Evolutionary conservation across 92 coral and sea anemone species (phyloP), one percentile per base, ranked within the genome.

Genomic region (Epizoanthus scotinus): DNA sequence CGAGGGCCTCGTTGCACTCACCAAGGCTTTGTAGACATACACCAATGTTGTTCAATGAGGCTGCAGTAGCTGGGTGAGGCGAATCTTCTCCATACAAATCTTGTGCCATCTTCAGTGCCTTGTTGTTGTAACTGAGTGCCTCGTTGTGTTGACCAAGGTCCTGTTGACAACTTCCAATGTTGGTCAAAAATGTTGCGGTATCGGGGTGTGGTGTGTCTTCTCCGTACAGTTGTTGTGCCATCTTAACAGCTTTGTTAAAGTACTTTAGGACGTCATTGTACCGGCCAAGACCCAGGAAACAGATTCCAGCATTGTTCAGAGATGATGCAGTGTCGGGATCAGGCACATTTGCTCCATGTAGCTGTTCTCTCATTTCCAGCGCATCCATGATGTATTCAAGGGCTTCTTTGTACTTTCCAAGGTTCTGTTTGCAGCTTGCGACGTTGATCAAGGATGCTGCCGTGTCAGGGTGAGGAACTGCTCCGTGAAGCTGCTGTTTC

Each of bases 241-340:
- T 47, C 17, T 47, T 47, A 15, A 47, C 52, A 10, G 44, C 20
- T 29, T 17, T 28, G 1, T 6, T 27, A n/a, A 65, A 26, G n/a
- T 19, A 31, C 1, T 1, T 8, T 14, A 68, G 73, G 14, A 56
- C 27, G 9, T 68, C 56, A 5, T 6, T 0, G 73, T 38, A 68
- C 29, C 47, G 6, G 19, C 55, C 73, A 20, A 68, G 27, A 1
- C 47, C n/a, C 17, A 10, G 6, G 9, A 18, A 12, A 53, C 84
- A 79, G 5, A 17, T 18, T 0, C 84, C 84, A 63, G 49, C 34
- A 63, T 79, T 65, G 64, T 79, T 65, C 15, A 42, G 18, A 9
- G 27, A 8, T 49, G 12, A n/a, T 66, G 66, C 75, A 50, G 42
- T 79, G 14, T 20, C 19, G 2, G 50, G 53, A 49, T 40, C 52